Conservation (phyloP, 2,797 vertebrate genomes). For the Tokudaia muenninki region DNA sequence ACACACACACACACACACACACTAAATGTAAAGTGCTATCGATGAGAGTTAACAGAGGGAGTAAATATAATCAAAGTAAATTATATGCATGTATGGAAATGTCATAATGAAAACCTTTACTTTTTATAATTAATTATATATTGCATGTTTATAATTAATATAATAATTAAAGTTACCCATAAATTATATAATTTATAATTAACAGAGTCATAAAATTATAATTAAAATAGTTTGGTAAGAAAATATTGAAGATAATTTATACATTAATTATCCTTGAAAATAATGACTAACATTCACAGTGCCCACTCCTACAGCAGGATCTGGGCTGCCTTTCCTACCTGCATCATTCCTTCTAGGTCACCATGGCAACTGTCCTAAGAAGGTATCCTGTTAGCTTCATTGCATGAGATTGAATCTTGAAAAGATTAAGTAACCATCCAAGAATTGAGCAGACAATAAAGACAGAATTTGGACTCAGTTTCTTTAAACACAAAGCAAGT, state of each 20-base stretch:
- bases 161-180: constrained; percentile 8
- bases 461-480: neutral
- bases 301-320: fast-evolving
- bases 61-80: neutral
- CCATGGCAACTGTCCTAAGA: neutral
- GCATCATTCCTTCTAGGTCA: neutral
- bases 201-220: constrained; percentile 19
- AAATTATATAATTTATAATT: constrained; percentile 38
- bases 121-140: constrained; percentile 23
- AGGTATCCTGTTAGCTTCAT: neutral
- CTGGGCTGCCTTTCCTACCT: neutral
- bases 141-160: constrained; percentile 19
- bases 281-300: neutral
- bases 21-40: neutral
- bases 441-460: neutral
- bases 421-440: neutral
- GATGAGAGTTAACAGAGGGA: neutral
- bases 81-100: neutral
- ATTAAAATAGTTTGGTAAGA: neutral
- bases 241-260: constrained; percentile 5
- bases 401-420: neutral
- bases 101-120: constrained; percentile 15
- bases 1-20: neutral
- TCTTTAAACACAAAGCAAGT: neutral
- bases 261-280: neutral